Evolutionary conservation across 2,797 vertebrate species (phyloP), one percentile per base, ranked within the genome.

Genomic region (Discoglossus pictus): DNA sequence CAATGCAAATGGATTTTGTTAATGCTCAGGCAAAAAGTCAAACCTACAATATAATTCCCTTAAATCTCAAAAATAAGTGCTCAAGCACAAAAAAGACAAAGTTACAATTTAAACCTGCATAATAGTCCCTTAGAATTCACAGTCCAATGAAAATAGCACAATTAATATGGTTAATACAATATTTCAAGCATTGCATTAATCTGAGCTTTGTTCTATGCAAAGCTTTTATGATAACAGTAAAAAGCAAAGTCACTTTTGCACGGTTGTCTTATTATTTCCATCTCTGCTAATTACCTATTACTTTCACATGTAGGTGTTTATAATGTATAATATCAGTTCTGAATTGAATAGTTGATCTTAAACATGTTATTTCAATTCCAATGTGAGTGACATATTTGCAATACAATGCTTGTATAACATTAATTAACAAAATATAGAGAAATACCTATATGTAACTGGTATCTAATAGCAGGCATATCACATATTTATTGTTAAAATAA

Each of bases 1-100:
- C 50, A 65, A 55, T 54, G 52, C 25, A 54, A 65, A 55, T 54
- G 50, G 62, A 55, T 54, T 65, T 15, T 44, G 50, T 44, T 65
- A 55, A 46, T 55, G 39, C 48, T 53, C 10, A 17, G 61, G 48
- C 61, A 54, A 15, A 54, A 54, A 20, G 38, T 31, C 39, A 64
- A 31, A 36, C 61, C 39, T 64, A 34, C 46, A 31, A 53, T 18
- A 64, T 64, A 64, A 64, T 63, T 24, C 47, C 46, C 36, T 63
- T 63, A 51, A 63, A 63, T 64, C 23, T 42, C 21, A 43, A 4
- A 53, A 36, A 40, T 64, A 64, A 53, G 48, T 53, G 47, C 25
- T 64, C 21, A 64, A 42, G 61, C 38, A n/a, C 23, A 64, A 53
- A 56, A 24, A 56, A 42, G n/a, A 43, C 36, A 42, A 43, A 53